phyloP scores from a whole-genome alignment of 2,797 vertebrate genomes.

The Chelmon rostratus region DNA sequence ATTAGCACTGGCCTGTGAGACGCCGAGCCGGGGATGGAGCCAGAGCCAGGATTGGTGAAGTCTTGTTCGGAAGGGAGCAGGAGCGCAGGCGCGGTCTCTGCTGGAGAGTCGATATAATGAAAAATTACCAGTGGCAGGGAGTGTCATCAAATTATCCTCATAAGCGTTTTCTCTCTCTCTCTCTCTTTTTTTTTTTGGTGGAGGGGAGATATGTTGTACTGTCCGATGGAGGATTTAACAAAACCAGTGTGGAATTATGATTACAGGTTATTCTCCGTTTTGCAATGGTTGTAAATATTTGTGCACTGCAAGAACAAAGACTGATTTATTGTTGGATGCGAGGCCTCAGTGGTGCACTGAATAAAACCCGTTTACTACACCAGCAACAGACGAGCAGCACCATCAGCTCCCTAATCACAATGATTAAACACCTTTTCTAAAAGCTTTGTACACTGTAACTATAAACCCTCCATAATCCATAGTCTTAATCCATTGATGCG shows the following conservation, averaged over 20 bases:
- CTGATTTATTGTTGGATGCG: background rate
- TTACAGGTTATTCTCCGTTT: slow-evolving; percentile 1
- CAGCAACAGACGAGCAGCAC: slow-evolving; percentile 11
- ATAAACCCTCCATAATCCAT: background rate
- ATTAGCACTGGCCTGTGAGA: slow-evolving; percentile 81
- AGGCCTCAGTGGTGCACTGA: slow-evolving; percentile 3
- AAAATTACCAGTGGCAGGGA: slow-evolving; percentile 81
- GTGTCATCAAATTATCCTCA: slow-evolving; percentile 84
- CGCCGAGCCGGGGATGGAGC: slow-evolving; percentile 83
- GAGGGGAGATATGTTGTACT: background rate
- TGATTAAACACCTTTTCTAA: background rate
- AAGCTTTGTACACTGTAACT: background rate
- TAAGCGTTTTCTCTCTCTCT: slow-evolving; percentile 18
- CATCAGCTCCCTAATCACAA: background rate
- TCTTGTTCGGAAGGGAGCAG: slow-evolving; percentile 68
- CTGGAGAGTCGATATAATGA: slow-evolving; percentile 79
- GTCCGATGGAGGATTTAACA: slow-evolving; percentile 6
- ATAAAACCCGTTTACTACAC: slow-evolving; percentile 11
- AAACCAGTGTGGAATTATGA: slow-evolving; percentile 12
- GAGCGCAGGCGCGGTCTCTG: slow-evolving; percentile 86
- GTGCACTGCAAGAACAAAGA: slow-evolving; percentile 33
- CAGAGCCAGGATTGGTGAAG: slow-evolving; percentile 83
- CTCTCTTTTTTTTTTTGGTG: slow-evolving; percentile 1
- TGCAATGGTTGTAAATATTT: background rate
- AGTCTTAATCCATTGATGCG: background rate